Evolutionary conservation across 2,797 vertebrate genomes (phyloP).

Genomic region (Argyrosomus regius): DNA sequence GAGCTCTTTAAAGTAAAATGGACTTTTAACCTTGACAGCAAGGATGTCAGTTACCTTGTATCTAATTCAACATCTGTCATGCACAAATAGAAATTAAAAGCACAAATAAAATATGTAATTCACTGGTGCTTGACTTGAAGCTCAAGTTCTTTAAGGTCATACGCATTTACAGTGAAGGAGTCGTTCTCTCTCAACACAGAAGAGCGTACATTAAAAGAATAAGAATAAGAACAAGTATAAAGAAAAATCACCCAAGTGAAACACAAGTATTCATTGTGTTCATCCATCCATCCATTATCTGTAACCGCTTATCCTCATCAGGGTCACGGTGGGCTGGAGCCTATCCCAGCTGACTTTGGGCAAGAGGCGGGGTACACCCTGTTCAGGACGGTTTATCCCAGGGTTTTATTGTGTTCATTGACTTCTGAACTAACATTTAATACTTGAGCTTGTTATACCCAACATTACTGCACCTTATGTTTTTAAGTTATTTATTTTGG

Average conservation of each 20-base stretch:
- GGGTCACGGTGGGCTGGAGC: too few relatives aligned
- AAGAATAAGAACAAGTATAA: not conserved
- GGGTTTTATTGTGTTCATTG: not conserved
- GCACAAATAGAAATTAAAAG: not conserved
- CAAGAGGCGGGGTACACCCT: too few relatives aligned
- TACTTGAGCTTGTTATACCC: not conserved
- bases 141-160: not conserved
- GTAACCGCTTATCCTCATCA: too few relatives aligned
- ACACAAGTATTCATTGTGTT: too few relatives aligned
- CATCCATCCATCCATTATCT: too few relatives aligned
- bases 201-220: not conserved
- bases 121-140: constrained; percentile 1
- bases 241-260: not conserved
- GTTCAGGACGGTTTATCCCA: too few relatives aligned
- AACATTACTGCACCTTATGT: not conserved
- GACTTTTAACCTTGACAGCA: constrained; percentile 20
- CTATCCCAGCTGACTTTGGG: too few relatives aligned
- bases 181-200: not conserved
- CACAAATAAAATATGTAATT: constrained; percentile 10
- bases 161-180: not conserved
- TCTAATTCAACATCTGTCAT: not conserved
- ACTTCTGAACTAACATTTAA: not conserved
- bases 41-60: not conserved
- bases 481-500: not conserved
- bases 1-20: constrained; percentile 45